Conservation (phyloP, 2,797 vertebrate genomes). For the Ctenochaetus hawaiiensis region DNA sequence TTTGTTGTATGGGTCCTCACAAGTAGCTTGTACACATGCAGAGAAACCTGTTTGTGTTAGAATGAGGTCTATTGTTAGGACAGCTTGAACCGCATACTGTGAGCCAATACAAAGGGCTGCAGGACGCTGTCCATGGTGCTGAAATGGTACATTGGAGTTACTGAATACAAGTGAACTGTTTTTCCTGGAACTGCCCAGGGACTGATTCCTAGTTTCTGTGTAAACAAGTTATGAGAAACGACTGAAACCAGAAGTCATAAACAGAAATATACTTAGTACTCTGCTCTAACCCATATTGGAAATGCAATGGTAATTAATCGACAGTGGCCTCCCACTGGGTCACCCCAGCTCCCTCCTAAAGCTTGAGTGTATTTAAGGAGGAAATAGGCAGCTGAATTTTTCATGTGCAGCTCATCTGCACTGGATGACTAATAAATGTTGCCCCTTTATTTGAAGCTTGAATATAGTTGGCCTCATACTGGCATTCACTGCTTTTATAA, state of each 20-base stretch:
- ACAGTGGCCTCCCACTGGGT: conserved; percentile 36
- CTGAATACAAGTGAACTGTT: background rate
- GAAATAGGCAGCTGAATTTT: conserved; percentile 66
- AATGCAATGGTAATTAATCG: conserved; percentile 48
- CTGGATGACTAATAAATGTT: conserved; percentile 37
- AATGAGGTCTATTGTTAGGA: background rate
- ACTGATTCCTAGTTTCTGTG: background rate
- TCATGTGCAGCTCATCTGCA: conserved; percentile 56
- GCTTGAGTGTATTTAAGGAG: conserved; percentile 57
- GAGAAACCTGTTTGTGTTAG: too few species aligned
- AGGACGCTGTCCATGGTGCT: conserved; percentile 70
- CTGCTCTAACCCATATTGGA: conserved; percentile 37
- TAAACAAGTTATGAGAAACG: conserved; percentile 18
- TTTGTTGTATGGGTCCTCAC: too few species aligned
- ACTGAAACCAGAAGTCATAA: conserved; percentile 1
- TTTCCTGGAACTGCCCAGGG: conserved; percentile 3
- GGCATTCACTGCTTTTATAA: background rate
- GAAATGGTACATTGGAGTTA: conserved; percentile 15
- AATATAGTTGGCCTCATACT: background rate
- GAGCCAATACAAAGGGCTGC: background rate
- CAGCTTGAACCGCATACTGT: background rate
- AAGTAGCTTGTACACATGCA: too few species aligned
- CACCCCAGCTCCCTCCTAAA: conserved; percentile 36
- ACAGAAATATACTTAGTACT: conserved; percentile 34
- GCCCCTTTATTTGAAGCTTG: conserved; percentile 6